Evolutionary conservation across 2,797 vertebrate species (phyloP).

Genomic region (Linurgus olivaceus): DNA sequence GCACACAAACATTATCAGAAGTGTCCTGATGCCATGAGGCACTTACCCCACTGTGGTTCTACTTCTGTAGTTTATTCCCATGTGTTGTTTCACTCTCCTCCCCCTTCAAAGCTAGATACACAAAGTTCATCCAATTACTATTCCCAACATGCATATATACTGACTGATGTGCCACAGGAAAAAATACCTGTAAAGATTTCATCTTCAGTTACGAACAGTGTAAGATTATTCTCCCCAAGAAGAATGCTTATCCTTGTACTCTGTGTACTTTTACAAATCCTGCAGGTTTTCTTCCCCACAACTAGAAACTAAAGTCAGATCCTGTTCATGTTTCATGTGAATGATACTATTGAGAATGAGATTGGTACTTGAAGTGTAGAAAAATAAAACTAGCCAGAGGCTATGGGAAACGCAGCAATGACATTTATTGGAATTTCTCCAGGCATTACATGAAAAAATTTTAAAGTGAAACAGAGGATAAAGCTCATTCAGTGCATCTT

Average conservation of each 20-base stretch:
- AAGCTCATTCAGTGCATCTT: constrained; percentile 43
- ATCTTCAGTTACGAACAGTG: neutral
- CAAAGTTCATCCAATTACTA: neutral
- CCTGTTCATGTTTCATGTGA: neutral
- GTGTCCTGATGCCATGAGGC: neutral
- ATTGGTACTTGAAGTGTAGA: neutral
- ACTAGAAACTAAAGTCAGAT: neutral
- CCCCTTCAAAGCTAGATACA: neutral
- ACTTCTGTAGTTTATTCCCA: neutral
- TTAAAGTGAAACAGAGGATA: constrained; percentile 48
- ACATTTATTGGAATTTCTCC: constrained; percentile 77
- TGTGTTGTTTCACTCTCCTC: neutral
- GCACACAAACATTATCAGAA: neutral
- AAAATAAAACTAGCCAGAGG: constrained; percentile 31
- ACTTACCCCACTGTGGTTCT: neutral
- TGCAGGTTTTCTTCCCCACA: neutral
- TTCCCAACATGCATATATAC: neutral
- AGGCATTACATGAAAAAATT: constrained; percentile 63
- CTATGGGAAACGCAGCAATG: constrained; percentile 63
- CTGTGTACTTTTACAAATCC: neutral
- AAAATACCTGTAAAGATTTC: neutral
- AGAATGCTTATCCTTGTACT: neutral
- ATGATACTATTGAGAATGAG: neutral
- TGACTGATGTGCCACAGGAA: neutral
- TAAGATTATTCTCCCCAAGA: neutral